phyloP scores from a whole-genome alignment of 2,888 invertebrate genomes.

The Hirtodrosophila duncani region DNA sequence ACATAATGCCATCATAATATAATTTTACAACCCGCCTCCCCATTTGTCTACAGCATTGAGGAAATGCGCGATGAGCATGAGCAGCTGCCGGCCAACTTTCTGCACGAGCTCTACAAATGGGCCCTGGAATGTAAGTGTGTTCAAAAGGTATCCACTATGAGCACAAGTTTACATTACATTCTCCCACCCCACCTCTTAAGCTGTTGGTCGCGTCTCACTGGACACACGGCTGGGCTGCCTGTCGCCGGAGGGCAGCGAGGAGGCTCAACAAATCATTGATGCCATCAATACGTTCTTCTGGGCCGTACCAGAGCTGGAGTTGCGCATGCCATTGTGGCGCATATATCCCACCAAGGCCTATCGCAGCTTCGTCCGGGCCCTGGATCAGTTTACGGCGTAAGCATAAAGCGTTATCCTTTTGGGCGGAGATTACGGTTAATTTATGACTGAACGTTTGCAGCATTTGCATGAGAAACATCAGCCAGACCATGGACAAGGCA shows the following conservation, averaged over 20 bases:
- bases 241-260: conserved; percentile 80
- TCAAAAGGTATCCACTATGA: background rate
- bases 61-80: conserved; percentile 81
- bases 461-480: conserved; percentile 81
- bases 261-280: conserved; percentile 87
- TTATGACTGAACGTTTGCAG: conserved; percentile 75
- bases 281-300: conserved; percentile 88
- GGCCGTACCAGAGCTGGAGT: conserved; percentile 86
- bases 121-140: conserved; percentile 90
- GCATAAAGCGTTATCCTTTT: no score
- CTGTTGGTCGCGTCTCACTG: conserved; percentile 89
- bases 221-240: conserved; percentile 89
- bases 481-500: conserved; percentile 80
- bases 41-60: conserved; percentile 81
- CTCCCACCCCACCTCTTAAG: conserved; percentile 76
- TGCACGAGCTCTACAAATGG: conserved; percentile 94
- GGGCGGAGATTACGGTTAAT: conserved; percentile 18
- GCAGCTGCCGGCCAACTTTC: conserved; percentile 89
- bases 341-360: conserved; percentile 85
- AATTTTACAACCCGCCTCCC: background rate
- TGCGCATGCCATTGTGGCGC: conserved; percentile 87
- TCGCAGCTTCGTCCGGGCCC: conserved; percentile 84
- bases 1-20: conserved; percentile 27
- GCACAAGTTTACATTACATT: no score
- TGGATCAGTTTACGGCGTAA: conserved; percentile 86